Conservation (phyloP, 2,888 invertebrate species). For the Lysandra bellargus region DNA sequence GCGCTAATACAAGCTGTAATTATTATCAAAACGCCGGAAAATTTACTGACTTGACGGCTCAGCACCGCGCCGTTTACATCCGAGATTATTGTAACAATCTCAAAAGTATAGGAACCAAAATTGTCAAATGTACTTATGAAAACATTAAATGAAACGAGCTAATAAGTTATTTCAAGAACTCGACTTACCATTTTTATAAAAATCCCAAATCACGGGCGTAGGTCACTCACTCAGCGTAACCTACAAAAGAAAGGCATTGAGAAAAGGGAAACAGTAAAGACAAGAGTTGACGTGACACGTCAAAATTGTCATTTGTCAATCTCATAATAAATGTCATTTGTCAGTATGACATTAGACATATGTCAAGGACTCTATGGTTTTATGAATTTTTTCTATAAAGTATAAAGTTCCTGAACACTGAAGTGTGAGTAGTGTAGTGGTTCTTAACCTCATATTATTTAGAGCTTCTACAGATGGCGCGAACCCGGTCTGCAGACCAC, state of each 20-base stretch:
- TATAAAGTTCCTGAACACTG: too few relatives aligned
- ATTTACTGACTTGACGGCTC: neutral
- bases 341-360: neutral
- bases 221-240: slow-evolving; percentile 43
- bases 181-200: slow-evolving; percentile 49
- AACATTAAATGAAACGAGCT: neutral
- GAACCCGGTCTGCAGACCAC: too few relatives aligned
- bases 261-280: slow-evolving; percentile 2
- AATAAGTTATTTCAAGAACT: slow-evolving; percentile 39
- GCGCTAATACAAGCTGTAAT: neutral
- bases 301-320: neutral
- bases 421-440: too few relatives aligned
- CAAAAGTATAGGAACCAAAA: neutral
- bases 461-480: too few relatives aligned
- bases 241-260: slow-evolving; percentile 42
- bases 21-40: neutral
- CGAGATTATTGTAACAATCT: neutral
- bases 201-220: slow-evolving; percentile 39
- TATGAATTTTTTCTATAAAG: neutral
- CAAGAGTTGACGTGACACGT: neutral
- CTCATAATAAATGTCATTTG: neutral
- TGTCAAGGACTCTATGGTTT: neutral
- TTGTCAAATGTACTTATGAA: neutral
- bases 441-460: too few relatives aligned
- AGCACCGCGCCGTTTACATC: neutral